Conservation (phyloP, 2,113 vertebrate genomes). For the Climacteris rufus region DNA sequence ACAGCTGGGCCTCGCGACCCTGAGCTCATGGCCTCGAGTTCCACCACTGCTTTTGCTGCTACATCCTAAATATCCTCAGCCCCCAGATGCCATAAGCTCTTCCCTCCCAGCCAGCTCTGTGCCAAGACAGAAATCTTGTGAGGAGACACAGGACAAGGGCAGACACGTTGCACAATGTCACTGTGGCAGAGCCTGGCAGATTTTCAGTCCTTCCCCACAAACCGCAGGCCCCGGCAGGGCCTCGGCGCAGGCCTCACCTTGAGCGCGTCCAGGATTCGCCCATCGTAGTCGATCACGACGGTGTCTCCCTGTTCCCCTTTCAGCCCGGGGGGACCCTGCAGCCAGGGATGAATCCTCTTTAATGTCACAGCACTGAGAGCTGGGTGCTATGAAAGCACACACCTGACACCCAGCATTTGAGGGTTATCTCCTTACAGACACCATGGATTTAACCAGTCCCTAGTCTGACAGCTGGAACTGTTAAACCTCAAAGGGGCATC, state of each 20-base stretch:
- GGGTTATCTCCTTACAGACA: not conserved
- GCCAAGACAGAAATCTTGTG: not conserved
- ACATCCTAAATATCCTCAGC: not conserved
- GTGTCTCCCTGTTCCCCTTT: slow-evolving; percentile 84
- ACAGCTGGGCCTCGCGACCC: not conserved
- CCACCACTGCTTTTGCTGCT: accelerated
- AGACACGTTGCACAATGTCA: accelerated
- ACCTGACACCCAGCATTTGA: not conserved
- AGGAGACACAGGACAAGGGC: not conserved
- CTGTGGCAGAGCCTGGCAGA: not conserved
- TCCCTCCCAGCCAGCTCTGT: not conserved
- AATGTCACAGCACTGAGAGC: not conserved
- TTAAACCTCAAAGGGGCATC: not conserved
- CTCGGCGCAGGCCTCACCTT: slow-evolving; percentile 69
- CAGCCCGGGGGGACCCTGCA: slow-evolving; percentile 69
- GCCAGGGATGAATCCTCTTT: not conserved
- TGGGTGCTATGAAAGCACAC: not conserved
- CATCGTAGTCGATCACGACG: slow-evolving; percentile 87
- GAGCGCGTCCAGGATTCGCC: slow-evolving; percentile 87
- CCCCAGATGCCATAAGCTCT: not conserved
- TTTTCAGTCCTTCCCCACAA: not conserved
- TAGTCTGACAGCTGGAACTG: not conserved
- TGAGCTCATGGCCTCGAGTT: not conserved
- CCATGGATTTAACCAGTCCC: not conserved
- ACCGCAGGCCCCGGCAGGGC: accelerated